Percentiles rank a stretch among this genome's conserved stretches.
These are phyloP conservation scores for Eucriotettix oculatus DNA, from an alignment of 2,888 invertebrate genomes.

Conservation along the genomic window DNA sequence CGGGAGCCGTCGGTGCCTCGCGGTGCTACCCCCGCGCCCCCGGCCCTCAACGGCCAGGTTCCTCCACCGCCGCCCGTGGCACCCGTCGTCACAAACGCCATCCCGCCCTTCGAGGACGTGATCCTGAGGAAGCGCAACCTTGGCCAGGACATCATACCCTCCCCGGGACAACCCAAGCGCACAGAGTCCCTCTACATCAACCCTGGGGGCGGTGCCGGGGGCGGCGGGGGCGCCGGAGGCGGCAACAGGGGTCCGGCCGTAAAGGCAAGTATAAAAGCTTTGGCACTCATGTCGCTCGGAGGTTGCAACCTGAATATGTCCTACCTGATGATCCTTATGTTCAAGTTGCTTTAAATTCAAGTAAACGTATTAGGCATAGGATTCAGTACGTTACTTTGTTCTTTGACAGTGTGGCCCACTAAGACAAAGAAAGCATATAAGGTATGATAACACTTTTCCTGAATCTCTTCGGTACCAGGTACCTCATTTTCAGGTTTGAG, in stretches of 20 bases:
- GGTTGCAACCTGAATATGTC: no score
- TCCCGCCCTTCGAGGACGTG: constrained; percentile 60
- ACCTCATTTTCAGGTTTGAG: no score
- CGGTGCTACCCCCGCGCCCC: constrained; percentile 34
- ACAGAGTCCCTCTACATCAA: constrained; percentile 73
- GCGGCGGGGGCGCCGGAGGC: constrained; percentile 18
- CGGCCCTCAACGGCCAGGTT: constrained; percentile 45
- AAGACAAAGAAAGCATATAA: no score
- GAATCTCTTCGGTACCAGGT: no score
- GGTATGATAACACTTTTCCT: no score
- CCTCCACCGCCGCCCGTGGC: constrained; percentile 35
- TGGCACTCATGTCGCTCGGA: background rate
- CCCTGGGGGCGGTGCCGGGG: constrained; percentile 12
- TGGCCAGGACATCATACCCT: constrained; percentile 80
- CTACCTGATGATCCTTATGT: no score
- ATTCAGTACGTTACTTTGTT: no score
- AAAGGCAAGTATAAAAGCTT: no score
- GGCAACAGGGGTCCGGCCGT: constrained; percentile 8
- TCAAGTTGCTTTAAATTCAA: no score
- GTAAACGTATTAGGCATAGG: no score
- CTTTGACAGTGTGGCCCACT: no score
- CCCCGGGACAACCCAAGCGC: constrained; percentile 73
- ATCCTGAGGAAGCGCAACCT: constrained; percentile 61
- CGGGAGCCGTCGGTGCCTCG: constrained; percentile 36
- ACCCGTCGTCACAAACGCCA: constrained; percentile 26